These are phyloP conservation scores for Sakesphorus luctuosus DNA, from an alignment of 2,113 vertebrate genomes.

Conservation along the genomic window DNA sequence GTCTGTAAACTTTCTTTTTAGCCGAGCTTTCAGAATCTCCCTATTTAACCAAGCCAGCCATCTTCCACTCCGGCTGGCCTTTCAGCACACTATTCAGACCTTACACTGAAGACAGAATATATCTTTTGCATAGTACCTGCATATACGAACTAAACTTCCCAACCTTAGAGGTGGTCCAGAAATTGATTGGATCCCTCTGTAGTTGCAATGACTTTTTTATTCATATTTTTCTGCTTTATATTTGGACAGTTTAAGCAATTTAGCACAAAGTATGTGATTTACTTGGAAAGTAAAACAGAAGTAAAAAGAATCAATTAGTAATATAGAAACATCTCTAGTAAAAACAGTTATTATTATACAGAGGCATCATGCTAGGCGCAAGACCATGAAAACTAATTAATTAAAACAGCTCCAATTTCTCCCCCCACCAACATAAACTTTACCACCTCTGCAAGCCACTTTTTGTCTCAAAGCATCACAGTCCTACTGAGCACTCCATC, in stretches of 20 bases:
- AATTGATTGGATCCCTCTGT: not conserved
- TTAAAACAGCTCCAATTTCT: not conserved
- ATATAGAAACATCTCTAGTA: not conserved
- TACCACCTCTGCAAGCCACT: not conserved
- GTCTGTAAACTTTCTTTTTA: no score
- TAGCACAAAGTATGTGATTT: not conserved
- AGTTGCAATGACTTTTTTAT: not conserved
- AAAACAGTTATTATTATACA: not conserved
- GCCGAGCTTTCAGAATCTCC: no score
- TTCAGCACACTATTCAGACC: not conserved
- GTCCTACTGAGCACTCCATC: not conserved
- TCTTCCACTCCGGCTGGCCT: no score
- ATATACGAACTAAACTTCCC: not conserved
- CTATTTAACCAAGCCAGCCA: no score
- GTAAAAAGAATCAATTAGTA: not conserved
- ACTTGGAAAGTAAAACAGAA: not conserved
- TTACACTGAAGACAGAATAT: not conserved
- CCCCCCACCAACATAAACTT: not conserved
- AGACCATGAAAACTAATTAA: not conserved
- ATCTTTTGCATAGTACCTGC: not conserved
- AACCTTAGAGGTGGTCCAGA: not conserved
- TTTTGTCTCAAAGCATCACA: not conserved
- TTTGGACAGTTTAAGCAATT: not conserved
- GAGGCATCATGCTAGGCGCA: not conserved
- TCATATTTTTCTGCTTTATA: not conserved